phyloP scores from a whole-genome alignment of 2,113 vertebrate species.

The Engraulis encrasicolus region DNA sequence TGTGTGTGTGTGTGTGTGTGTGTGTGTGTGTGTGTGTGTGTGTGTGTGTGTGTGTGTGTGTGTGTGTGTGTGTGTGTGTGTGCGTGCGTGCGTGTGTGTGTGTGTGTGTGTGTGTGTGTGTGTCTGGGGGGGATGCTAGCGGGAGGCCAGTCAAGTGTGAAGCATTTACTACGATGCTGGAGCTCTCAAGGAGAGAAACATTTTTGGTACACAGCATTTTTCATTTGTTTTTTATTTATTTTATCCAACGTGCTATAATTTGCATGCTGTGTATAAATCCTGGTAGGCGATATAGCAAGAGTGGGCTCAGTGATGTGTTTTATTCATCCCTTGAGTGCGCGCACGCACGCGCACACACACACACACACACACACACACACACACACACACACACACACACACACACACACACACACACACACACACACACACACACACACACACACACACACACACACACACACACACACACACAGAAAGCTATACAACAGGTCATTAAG shows the following conservation, averaged over 20 bases:
- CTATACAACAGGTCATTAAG: background rate
- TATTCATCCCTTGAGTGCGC: background rate
- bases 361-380: background rate
- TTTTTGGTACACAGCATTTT: background rate
- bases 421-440: background rate
- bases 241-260: background rate
- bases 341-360: background rate
- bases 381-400: background rate
- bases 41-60: no score
- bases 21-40: no score
- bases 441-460: background rate
- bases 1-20: no score
- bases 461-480: background rate
- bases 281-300: background rate
- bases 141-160: background rate
- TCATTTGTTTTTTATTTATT: no score
- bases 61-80: background rate
- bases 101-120: conserved; percentile 10
- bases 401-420: background rate
- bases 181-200: background rate
- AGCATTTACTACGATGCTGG: background rate
- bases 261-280: background rate
- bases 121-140: background rate
- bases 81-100: background rate
- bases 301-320: background rate